Percentiles rank a stretch among this genome's conserved stretches.
phyloP scores from a whole-genome alignment of 2,888 invertebrate genomes.

The Tiliacea aurago region DNA sequence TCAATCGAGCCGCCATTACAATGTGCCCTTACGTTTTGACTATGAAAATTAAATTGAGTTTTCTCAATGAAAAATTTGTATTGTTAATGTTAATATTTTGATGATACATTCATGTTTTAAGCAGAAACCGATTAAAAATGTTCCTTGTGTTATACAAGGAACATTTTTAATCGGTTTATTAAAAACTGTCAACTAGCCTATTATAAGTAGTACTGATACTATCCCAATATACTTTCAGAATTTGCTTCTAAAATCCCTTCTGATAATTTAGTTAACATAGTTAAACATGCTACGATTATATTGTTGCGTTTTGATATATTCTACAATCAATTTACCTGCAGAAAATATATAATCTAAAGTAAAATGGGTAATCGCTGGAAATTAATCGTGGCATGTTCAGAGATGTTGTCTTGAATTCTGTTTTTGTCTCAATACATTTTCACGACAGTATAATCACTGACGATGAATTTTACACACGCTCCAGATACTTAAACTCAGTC shows the following conservation, averaged over 20 bases:
- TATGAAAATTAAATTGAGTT: too few relatives aligned
- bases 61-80: too few relatives aligned
- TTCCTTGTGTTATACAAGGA: too few relatives aligned
- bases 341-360: not conserved
- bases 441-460: not conserved
- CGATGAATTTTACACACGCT: not conserved
- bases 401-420: constrained; percentile 2
- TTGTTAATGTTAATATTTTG: too few relatives aligned
- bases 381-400: not conserved
- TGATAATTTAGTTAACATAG: not conserved
- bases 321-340: not conserved
- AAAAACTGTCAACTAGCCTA: too few relatives aligned
- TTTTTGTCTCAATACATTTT: not conserved
- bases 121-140: too few relatives aligned
- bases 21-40: too few relatives aligned
- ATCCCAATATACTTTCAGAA: not conserved
- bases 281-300: not conserved
- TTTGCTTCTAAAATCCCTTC: not conserved
- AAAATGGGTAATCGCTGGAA: not conserved
- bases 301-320: not conserved
- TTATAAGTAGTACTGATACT: constrained; percentile 7
- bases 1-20: too few relatives aligned
- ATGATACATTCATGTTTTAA: too few relatives aligned
- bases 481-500: not conserved
- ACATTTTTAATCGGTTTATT: too few relatives aligned